These are phyloP conservation scores for Pampusana beccarii DNA, from an alignment of 2,113 vertebrate genomes.

Conservation along the genomic window DNA sequence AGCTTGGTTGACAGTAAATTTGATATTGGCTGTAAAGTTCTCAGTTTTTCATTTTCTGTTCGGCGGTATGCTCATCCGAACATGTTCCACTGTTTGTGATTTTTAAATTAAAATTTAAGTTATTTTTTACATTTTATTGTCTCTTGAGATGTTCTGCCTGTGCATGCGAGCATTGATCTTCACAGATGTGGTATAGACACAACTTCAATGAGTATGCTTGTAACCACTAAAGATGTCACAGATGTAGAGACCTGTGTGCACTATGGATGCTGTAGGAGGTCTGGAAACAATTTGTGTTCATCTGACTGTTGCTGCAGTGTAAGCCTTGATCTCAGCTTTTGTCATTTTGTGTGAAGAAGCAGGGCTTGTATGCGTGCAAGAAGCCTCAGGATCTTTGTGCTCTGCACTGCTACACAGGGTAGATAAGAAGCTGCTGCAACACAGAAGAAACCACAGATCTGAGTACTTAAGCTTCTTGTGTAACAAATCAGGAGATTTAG, in stretches of 20 bases:
- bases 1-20: not conserved
- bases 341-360: not conserved
- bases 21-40: not conserved
- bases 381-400: not conserved
- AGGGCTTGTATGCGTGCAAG: not conserved
- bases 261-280: not conserved
- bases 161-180: not conserved
- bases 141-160: not conserved
- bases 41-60: not conserved
- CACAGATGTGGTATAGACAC: not conserved
- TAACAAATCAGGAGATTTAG: not conserved
- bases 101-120: not conserved
- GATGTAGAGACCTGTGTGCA: rapidly evolving
- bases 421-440: not conserved
- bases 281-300: not conserved
- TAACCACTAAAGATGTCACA: not conserved
- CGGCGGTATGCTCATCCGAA: not conserved
- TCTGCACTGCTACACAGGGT: rapidly evolving
- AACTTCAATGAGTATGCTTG: not conserved
- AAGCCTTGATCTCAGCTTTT: not conserved
- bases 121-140: not conserved
- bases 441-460: not conserved
- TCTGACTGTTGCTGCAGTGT: not conserved
- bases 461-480: not conserved
- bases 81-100: not conserved